phyloP scores from a whole-genome alignment of 2,888 invertebrate genomes.

The Griposia aprilina region DNA sequence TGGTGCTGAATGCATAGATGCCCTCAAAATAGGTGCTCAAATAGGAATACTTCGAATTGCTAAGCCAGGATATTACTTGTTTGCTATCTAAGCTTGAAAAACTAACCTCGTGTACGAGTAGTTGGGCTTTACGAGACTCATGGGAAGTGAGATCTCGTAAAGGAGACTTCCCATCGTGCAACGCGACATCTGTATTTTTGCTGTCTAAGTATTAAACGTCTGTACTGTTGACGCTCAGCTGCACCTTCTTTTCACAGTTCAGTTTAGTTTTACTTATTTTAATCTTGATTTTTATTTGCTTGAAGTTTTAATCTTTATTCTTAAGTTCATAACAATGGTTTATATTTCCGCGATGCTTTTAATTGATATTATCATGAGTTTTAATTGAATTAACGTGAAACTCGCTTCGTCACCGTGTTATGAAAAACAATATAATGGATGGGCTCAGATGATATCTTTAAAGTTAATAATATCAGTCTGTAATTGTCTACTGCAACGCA shows the following conservation, averaged over 20 bases:
- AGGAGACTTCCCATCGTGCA: neutral
- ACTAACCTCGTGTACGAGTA: neutral
- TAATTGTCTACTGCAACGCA: neutral
- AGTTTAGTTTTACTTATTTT: neutral
- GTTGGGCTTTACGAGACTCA: too few species aligned
- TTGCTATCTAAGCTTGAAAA: too few species aligned
- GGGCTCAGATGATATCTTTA: conserved; percentile 32
- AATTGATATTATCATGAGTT: conserved; percentile 41
- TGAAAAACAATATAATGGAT: conserved; percentile 46
- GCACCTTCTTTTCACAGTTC: too few species aligned
- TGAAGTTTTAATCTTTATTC: conserved; percentile 8
- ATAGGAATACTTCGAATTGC: too few species aligned
- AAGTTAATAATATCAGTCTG: conserved; percentile 17
- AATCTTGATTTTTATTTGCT: neutral
- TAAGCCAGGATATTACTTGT: too few species aligned
- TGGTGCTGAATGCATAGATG: too few species aligned
- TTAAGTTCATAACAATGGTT: conserved; percentile 40
- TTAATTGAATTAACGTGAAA: conserved; percentile 32
- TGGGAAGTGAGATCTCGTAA: neutral
- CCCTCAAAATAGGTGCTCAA: too few species aligned
- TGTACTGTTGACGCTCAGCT: neutral
- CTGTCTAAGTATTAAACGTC: neutral
- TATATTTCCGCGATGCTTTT: conserved; percentile 47
- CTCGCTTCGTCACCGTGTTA: conserved; percentile 33
- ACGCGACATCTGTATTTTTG: neutral